Percentiles rank a stretch among this genome's conserved stretches.
These are phyloP conservation scores for Steinernema khuongi DNA, from an alignment of 1,140 invertebrate genomes.

Conservation along the genomic window DNA sequence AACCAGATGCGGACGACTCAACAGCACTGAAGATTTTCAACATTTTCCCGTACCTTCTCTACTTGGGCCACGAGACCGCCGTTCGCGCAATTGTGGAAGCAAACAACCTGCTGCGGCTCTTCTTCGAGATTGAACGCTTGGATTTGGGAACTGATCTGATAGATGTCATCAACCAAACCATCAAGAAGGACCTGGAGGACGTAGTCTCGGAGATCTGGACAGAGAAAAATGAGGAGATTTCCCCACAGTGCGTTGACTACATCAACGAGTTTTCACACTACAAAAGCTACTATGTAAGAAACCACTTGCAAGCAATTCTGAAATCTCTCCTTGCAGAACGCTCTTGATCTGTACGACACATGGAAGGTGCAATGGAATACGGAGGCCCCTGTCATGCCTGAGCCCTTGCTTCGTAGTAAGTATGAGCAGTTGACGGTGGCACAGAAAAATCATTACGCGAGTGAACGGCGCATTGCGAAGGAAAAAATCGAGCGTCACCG, in stretches of 20 bases:
- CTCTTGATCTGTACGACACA: background rate
- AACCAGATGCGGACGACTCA: background rate
- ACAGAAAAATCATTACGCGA: background rate
- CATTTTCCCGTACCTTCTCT: background rate
- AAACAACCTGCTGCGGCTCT: background rate
- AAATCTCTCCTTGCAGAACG: background rate
- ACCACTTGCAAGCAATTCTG: background rate
- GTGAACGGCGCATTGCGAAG: background rate
- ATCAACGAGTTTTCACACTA: background rate
- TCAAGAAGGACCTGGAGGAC: background rate
- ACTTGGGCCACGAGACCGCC: background rate
- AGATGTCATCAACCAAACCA: background rate
- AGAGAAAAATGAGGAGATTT: background rate
- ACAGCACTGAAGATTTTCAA: conserved; percentile 1
- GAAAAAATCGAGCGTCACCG: background rate
- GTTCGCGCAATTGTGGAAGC: background rate
- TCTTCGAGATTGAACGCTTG: background rate
- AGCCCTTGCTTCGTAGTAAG: background rate
- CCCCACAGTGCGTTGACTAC: background rate
- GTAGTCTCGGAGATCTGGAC: background rate
- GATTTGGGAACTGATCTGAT: background rate
- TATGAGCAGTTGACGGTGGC: background rate
- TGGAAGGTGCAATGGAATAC: background rate
- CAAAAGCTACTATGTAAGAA: background rate
- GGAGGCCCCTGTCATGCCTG: background rate